Conservation (phyloP, 2,113 vertebrate genomes). For the Macquaria australasica region DNA sequence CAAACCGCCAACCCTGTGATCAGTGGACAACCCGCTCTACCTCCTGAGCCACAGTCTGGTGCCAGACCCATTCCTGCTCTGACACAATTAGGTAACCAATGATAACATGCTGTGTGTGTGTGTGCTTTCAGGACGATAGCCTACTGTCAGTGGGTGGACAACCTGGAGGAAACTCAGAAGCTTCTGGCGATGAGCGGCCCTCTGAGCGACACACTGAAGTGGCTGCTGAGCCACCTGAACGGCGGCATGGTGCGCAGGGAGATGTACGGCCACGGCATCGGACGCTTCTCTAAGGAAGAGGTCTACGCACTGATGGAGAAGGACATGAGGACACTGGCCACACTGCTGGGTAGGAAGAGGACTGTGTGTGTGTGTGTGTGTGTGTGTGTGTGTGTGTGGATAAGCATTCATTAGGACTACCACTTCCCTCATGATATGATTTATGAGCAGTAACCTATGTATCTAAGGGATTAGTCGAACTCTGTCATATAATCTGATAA, state of each 20-base stretch:
- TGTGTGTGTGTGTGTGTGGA: not conserved
- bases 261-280: conserved; percentile 97
- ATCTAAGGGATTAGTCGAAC: conserved; percentile 12
- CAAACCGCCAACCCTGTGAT: too few relatives aligned
- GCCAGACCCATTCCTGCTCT: not conserved
- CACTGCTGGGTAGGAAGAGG: conserved; percentile 89
- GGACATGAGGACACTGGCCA: conserved; percentile 95
- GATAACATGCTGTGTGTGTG: not conserved
- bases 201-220: conserved; percentile 94
- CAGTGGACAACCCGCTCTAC: too few relatives aligned
- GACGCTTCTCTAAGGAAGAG: conserved; percentile 94
- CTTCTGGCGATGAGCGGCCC: conserved; percentile 93
- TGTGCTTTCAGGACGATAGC: conserved; percentile 89
- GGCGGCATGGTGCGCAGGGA: conserved; percentile 95
- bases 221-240: conserved; percentile 94
- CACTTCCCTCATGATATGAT: not conserved
- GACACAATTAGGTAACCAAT: not conserved
- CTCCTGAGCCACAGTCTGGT: too few relatives aligned
- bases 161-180: conserved; percentile 93
- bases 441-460: not conserved
- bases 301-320: conserved; percentile 97
- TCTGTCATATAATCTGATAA: conserved; percentile 32
- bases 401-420: not conserved
- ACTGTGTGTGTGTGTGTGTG: not conserved
- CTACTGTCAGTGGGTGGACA: conserved; percentile 99